These are phyloP conservation scores for Alca torda DNA, from an alignment of 2,797 vertebrate species.

Conservation along the genomic window DNA sequence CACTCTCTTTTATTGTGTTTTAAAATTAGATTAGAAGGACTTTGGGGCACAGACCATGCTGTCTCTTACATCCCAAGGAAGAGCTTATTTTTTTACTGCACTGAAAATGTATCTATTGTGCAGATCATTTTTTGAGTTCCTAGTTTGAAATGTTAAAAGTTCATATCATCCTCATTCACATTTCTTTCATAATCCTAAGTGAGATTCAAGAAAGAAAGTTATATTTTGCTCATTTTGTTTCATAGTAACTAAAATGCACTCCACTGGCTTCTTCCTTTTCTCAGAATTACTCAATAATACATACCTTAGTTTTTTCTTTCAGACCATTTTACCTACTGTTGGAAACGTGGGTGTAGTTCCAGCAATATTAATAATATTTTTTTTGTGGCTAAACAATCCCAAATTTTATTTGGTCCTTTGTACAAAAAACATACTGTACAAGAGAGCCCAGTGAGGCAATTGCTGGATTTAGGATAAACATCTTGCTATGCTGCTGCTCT, in stretches of 20 bases:
- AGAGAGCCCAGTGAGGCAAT: not conserved
- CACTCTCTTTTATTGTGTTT: slow-evolving; percentile 47
- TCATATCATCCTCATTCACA: not conserved
- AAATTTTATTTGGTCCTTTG: not conserved
- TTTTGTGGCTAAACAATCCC: not conserved
- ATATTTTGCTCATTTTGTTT: not conserved
- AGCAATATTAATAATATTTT: not conserved
- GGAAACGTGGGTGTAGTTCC: not conserved
- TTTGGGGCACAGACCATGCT: not conserved
- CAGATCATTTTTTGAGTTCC: not conserved
- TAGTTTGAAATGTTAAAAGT: not conserved
- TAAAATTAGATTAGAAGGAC: slow-evolving; percentile 51
- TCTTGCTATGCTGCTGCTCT: not conserved
- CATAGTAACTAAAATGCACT: not conserved
- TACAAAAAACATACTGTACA: not conserved
- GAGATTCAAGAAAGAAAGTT: not conserved
- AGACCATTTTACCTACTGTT: not conserved
- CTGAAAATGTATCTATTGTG: not conserved
- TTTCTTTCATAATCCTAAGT: not conserved
- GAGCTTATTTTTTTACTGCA: not conserved
- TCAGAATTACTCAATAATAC: not conserved
- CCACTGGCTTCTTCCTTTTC: not conserved
- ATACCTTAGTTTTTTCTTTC: not conserved
- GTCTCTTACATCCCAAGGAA: not conserved
- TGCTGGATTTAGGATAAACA: not conserved